Evolutionary conservation across 2,113 vertebrate genomes (phyloP).

Genomic region (Struthidea cinerea): DNA sequence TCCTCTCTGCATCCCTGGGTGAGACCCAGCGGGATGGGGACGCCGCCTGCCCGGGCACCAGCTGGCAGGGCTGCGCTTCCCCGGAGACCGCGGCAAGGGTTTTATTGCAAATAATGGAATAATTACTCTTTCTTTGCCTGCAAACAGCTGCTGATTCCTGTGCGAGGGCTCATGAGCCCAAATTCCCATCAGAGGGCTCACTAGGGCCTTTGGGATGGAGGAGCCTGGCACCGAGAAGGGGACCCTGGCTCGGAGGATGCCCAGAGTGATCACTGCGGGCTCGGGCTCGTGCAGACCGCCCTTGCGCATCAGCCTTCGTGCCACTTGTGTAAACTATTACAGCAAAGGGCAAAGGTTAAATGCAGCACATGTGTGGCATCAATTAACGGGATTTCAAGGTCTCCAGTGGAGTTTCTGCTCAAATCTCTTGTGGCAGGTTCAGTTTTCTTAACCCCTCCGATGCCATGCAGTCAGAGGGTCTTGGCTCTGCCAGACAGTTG

Average conservation of each 20-base stretch:
- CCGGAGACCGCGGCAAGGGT: accelerated
- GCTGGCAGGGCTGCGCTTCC: neutral
- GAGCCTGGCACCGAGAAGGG: accelerated
- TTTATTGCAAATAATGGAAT: neutral
- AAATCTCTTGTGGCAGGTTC: conserved; percentile 33
- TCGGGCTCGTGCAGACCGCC: neutral
- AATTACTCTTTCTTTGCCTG: neutral
- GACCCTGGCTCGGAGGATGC: accelerated
- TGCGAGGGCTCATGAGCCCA: neutral
- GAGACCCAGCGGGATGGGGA: neutral
- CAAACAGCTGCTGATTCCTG: neutral
- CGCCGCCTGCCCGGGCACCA: accelerated
- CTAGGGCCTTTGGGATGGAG: neutral
- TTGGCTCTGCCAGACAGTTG: neutral
- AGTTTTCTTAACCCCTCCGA: conserved; percentile 51
- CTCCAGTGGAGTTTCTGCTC: conserved; percentile 48
- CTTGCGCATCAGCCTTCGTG: neutral
- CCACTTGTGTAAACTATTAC: conserved; percentile 67
- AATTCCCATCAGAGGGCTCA: neutral
- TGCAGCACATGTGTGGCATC: conserved; percentile 66
- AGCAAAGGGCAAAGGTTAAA: conserved; percentile 66
- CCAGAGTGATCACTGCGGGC: accelerated
- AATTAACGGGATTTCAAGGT: conserved; percentile 66
- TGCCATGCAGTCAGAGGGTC: neutral
- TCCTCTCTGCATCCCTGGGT: neutral